Evolutionary conservation across 2,888 invertebrate species (phyloP).

Genomic region (Xestia c-nigrum): DNA sequence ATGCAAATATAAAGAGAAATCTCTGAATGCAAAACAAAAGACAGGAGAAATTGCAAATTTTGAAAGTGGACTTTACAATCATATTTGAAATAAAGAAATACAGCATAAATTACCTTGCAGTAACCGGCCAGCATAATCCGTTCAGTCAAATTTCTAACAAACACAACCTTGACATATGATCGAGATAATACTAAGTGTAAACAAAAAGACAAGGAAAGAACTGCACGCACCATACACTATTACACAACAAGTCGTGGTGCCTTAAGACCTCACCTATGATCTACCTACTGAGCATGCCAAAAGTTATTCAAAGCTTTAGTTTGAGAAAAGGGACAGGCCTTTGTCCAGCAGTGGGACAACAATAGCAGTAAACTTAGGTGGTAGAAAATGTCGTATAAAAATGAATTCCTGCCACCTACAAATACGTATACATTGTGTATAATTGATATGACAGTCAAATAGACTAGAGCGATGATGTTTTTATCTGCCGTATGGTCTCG

Average conservation of each 20-base stretch:
- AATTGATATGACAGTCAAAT: not conserved
- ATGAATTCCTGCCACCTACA: not conserved
- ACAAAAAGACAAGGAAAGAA: slow-evolving; percentile 47
- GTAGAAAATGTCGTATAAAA: not conserved
- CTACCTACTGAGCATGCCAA: slow-evolving; percentile 14
- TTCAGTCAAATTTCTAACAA: slow-evolving; percentile 26
- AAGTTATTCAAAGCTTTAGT: not conserved
- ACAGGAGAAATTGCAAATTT: not conserved
- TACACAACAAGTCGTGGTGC: slow-evolving; percentile 44
- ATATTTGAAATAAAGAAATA: slow-evolving; percentile 12
- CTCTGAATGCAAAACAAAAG: slow-evolving; percentile 15
- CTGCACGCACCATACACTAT: slow-evolving; percentile 25
- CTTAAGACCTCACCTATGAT: slow-evolving; percentile 11
- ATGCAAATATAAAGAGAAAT: slow-evolving; percentile 10
- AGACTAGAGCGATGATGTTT: not conserved
- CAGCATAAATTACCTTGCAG: not conserved
- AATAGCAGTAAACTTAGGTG: not conserved
- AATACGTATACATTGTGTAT: not conserved
- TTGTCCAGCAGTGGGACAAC: too few relatives aligned
- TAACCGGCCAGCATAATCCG: slow-evolving; percentile 26
- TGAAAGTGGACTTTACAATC: not conserved
- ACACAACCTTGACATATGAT: slow-evolving; percentile 57
- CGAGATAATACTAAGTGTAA: slow-evolving; percentile 40
- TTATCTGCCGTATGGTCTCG: not conserved
- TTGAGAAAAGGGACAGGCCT: too few relatives aligned